phyloP scores from a whole-genome alignment of 2,797 vertebrate species.

The Neosalanx taihuensis region DNA sequence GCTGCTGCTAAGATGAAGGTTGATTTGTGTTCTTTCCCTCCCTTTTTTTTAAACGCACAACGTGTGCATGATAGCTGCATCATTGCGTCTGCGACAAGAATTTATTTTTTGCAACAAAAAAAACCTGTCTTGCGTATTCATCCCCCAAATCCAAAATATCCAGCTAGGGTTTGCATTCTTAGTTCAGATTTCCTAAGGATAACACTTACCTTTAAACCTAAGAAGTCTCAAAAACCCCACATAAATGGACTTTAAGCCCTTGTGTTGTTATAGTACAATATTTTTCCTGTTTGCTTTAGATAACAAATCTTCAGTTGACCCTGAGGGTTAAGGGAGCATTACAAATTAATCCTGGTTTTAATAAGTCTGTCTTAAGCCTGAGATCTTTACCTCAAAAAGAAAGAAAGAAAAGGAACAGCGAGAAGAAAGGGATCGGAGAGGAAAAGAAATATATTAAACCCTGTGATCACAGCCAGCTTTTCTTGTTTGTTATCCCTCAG shows the following conservation, averaged over 20 bases:
- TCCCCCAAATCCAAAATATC: constrained; percentile 19
- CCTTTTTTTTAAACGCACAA: not conserved
- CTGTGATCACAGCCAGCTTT: constrained; percentile 97
- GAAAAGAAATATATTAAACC: constrained; percentile 94
- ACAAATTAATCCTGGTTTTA: constrained; percentile 98
- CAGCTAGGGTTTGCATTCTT: constrained; percentile 33
- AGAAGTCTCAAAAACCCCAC: constrained; percentile 59
- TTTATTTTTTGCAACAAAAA: not conserved
- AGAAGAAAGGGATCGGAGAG: constrained; percentile 66
- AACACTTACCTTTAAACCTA: constrained; percentile 59
- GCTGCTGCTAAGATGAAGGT: constrained; percentile 16
- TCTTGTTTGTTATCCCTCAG: constrained; percentile 96
- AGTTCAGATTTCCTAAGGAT: constrained; percentile 56
- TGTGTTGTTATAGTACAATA: constrained; percentile 58
- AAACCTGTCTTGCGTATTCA: constrained; percentile 13
- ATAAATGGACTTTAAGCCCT: constrained; percentile 57
- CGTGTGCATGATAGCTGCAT: not conserved
- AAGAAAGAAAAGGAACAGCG: constrained; percentile 50
- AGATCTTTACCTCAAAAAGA: constrained; percentile 78
- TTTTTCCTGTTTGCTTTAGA: constrained; percentile 78
- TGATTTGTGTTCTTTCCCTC: not conserved
- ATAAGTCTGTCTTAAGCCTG: constrained; percentile 95
- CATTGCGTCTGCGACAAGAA: not conserved
- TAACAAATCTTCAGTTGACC: constrained; percentile 77
- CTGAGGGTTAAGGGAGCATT: constrained; percentile 86